phyloP scores from a whole-genome alignment of 2,888 invertebrate species.

The Agrilus biguttatus region DNA sequence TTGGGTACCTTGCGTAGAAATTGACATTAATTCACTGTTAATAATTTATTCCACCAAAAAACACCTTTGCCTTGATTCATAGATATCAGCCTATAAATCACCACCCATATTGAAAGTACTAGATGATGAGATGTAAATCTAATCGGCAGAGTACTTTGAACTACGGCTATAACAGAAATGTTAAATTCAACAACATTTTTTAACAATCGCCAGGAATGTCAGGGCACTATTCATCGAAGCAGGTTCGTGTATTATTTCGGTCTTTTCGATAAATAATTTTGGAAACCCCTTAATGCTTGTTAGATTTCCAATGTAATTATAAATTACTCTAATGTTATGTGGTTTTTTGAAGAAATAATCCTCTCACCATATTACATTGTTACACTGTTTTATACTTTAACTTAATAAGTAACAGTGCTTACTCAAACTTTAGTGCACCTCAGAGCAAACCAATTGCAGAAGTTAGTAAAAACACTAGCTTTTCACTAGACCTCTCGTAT shows the following conservation, averaged over 20 bases:
- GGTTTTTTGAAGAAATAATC: constrained; percentile 10
- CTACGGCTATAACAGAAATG: constrained; percentile 52
- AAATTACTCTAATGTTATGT: constrained; percentile 14
- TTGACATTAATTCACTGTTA: constrained; percentile 53
- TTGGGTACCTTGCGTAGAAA: constrained; percentile 37
- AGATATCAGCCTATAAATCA: constrained; percentile 36
- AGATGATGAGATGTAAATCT: too few species aligned
- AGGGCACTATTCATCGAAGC: constrained; percentile 40
- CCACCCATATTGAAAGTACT: constrained; percentile 5
- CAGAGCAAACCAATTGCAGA: neutral
- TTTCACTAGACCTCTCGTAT: constrained; percentile 33
- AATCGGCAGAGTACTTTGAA: neutral
- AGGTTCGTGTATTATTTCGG: constrained; percentile 33
- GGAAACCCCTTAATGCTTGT: constrained; percentile 32
- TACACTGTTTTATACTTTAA: constrained; percentile 2
- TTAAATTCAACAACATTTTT: constrained; percentile 55
- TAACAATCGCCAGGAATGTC: constrained; percentile 46
- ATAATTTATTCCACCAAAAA: constrained; percentile 42
- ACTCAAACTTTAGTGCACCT: neutral
- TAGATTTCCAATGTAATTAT: constrained; percentile 33
- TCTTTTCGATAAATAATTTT: constrained; percentile 30
- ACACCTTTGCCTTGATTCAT: constrained; percentile 35
- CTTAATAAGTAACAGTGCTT: neutral
- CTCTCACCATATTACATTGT: neutral
- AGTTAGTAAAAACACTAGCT: neutral